These are phyloP conservation scores for Paraplagusia blochii DNA, from an alignment of 2,113 vertebrate genomes.

Conservation along the genomic window DNA sequence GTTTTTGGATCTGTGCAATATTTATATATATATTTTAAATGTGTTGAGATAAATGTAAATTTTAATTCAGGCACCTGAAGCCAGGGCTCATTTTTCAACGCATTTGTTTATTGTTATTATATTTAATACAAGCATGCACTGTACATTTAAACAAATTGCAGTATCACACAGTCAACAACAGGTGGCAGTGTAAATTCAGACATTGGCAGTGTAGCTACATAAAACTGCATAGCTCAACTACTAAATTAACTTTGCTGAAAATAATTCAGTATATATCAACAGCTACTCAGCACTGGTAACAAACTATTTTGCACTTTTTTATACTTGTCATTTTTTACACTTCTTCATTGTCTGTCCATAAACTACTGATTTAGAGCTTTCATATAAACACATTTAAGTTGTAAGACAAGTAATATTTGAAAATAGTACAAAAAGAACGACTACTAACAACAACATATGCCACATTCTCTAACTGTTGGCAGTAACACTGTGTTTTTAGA, in stretches of 20 bases:
- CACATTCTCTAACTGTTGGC: slow-evolving; percentile 11
- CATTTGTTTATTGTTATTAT: slow-evolving; percentile 1
- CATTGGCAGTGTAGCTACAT: slow-evolving; percentile 36
- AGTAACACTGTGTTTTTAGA: slow-evolving; percentile 11
- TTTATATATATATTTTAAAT: too few relatives aligned
- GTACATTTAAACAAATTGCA: slow-evolving; percentile 2
- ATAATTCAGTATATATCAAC: slow-evolving; percentile 45
- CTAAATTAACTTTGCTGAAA: slow-evolving; percentile 69
- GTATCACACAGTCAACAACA: slow-evolving; percentile 37
- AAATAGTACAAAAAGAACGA: slow-evolving; percentile 33
- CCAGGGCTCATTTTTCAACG: neutral
- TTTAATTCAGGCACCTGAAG: slow-evolving; percentile 1
- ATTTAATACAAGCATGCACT: slow-evolving; percentile 4
- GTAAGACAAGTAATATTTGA: slow-evolving; percentile 24
- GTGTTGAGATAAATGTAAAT: neutral
- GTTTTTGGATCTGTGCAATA: too few relatives aligned
- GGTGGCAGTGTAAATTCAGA: slow-evolving; percentile 56
- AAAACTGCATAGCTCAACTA: too few relatives aligned
- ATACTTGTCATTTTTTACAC: slow-evolving; percentile 45
- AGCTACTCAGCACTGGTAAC: slow-evolving; percentile 31
- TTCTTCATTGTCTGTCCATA: slow-evolving; percentile 23
- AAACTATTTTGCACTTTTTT: slow-evolving; percentile 45
- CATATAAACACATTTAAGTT: slow-evolving; percentile 41
- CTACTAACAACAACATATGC: slow-evolving; percentile 11
- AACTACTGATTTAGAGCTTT: slow-evolving; percentile 7